Percentiles rank a stretch among this genome's conserved stretches.
These are phyloP conservation scores for Stenichneumon culpator DNA, from an alignment of 2,888 invertebrate species.

Conservation along the genomic window DNA sequence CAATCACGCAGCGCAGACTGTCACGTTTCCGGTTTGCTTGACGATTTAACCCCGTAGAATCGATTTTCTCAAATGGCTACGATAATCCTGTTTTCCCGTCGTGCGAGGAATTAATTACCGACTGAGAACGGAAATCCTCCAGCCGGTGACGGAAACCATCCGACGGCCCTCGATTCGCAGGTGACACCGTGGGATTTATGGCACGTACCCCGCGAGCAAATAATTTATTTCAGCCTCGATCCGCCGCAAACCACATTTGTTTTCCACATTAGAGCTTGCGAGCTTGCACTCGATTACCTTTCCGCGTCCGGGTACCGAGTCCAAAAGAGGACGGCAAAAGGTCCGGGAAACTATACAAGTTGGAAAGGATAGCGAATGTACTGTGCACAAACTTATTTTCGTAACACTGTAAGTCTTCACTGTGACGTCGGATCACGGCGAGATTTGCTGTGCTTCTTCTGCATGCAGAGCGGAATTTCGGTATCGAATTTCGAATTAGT, in stretches of 20 bases:
- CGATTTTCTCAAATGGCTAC: conserved; percentile 57
- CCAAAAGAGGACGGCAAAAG: too few species aligned
- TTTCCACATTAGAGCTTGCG: not conserved
- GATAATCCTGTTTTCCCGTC: conserved; percentile 71
- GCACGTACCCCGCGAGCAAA: not conserved
- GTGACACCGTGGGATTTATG: not conserved
- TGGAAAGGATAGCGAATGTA: too few species aligned
- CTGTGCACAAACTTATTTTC: too few species aligned
- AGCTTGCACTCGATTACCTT: too few species aligned
- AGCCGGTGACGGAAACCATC: conserved; percentile 20
- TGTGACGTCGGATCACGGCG: too few species aligned
- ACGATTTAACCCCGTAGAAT: conserved; percentile 47
- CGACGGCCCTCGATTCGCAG: not conserved
- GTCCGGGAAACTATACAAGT: too few species aligned
- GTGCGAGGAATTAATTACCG: conserved; percentile 68
- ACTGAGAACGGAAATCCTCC: conserved; percentile 57
- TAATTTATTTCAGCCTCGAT: not conserved
- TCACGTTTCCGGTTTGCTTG: not conserved
- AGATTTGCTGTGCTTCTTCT: too few species aligned
- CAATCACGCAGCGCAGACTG: not conserved
- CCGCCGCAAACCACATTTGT: not conserved
- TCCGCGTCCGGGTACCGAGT: too few species aligned
- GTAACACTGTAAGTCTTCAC: too few species aligned
- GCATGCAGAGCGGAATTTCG: too few species aligned
- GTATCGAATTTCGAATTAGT: too few species aligned